These are phyloP conservation scores for Archilochus colubris DNA, from an alignment of 2,113 vertebrate species.

Conservation along the genomic window DNA sequence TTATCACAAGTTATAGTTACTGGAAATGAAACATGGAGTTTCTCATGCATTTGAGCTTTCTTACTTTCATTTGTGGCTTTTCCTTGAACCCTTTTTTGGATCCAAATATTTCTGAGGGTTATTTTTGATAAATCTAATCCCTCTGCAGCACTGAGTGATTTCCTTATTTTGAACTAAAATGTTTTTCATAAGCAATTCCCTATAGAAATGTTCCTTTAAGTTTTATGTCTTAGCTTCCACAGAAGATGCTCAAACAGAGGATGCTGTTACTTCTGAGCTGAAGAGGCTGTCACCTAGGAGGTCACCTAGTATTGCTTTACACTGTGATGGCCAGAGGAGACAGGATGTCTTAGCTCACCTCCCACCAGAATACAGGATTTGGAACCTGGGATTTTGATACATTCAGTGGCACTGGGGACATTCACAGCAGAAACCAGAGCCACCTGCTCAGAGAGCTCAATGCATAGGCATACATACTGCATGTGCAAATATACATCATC, in stretches of 20 bases:
- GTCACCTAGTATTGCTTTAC: background rate
- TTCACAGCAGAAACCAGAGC: background rate
- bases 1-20: background rate
- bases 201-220: slow-evolving; percentile 8
- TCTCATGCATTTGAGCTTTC: background rate
- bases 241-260: background rate
- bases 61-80: background rate
- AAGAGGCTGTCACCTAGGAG: background rate
- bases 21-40: background rate
- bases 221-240: background rate
- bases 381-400: background rate
- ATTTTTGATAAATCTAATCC: slow-evolving; percentile 35
- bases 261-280: background rate
- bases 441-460: background rate
- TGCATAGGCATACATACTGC: background rate
- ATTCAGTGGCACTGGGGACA: background rate
- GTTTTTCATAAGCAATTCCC: slow-evolving; percentile 46
- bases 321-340: rapidly evolving
- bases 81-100: background rate
- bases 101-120: background rate
- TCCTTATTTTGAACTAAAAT: slow-evolving; percentile 37
- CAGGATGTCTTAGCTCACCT: background rate
- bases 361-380: background rate
- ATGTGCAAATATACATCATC: background rate
- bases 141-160: background rate